phyloP scores from a whole-genome alignment of 2,888 invertebrate species.

The Eumerus sabulonum region DNA sequence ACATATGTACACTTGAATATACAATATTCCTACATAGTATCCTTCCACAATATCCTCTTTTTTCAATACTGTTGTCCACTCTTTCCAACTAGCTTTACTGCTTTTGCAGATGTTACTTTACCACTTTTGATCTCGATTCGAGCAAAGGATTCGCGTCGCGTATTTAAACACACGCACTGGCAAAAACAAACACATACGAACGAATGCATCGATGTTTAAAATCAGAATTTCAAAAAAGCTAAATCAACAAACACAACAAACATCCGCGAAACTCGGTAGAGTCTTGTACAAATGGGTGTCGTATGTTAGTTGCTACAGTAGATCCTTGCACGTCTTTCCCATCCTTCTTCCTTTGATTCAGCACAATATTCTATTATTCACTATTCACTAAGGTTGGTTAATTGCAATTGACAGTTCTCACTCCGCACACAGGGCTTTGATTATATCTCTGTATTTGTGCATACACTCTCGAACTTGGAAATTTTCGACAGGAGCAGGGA shows the following conservation, averaged over 20 bases:
- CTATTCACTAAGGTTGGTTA: constrained; percentile 36
- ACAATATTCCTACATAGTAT: constrained; percentile 2
- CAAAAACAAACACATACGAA: constrained; percentile 21
- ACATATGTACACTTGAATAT: constrained; percentile 23
- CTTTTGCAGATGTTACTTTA: background rate
- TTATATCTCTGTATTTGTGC: constrained; percentile 36
- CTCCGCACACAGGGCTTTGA: no score
- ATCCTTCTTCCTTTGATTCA: no score
- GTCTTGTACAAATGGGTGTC: background rate
- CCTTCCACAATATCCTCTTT: background rate
- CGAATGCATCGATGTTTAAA: constrained; percentile 43
- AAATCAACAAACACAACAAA: constrained; percentile 24
- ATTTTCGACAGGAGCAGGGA: constrained; percentile 41
- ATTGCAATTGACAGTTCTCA: constrained; percentile 43
- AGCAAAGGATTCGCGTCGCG: constrained; percentile 46
- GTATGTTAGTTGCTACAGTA: background rate
- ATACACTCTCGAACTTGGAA: constrained; percentile 17
- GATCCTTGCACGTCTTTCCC: no score
- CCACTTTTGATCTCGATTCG: constrained; percentile 1
- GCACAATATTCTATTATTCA: constrained; percentile 14
- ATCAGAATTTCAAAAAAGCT: constrained; percentile 40
- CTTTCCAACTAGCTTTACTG: no score
- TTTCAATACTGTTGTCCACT: background rate
- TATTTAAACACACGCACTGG: constrained; percentile 33
- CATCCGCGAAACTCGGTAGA: no score